phyloP scores from a whole-genome alignment of 2,113 vertebrate species.

The Dissostichus mawsoni region DNA sequence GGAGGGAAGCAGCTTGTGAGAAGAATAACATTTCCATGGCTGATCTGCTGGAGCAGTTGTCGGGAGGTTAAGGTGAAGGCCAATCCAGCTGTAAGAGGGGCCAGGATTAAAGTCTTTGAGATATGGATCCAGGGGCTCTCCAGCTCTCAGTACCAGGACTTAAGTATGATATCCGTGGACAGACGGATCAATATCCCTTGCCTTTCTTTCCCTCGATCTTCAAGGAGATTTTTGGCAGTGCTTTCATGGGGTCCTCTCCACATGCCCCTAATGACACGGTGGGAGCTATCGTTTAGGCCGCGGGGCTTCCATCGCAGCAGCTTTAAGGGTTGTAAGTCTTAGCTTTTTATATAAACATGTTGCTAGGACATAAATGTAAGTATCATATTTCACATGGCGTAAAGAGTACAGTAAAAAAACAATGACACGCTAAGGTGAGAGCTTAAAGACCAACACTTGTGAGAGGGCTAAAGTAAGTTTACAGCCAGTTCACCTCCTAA shows the following conservation, averaged over 20 bases:
- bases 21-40: slow-evolving; percentile 83
- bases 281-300: slow-evolving; percentile 88
- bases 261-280: slow-evolving; percentile 89
- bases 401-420: slow-evolving; percentile 29
- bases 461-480: not conserved
- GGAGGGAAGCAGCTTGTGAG: slow-evolving; percentile 70
- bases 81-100: slow-evolving; percentile 87
- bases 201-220: slow-evolving; percentile 92
- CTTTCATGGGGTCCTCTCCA: slow-evolving; percentile 89
- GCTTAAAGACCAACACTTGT: not conserved
- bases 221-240: slow-evolving; percentile 93
- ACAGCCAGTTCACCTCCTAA: not conserved
- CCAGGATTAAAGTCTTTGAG: slow-evolving; percentile 93
- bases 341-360: slow-evolving; percentile 47
- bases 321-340: slow-evolving; percentile 59
- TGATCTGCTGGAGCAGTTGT: slow-evolving; percentile 89
- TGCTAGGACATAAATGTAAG: slow-evolving; percentile 21
- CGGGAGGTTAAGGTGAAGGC: slow-evolving; percentile 87
- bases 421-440: not conserved
- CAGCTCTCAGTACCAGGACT: slow-evolving; percentile 91
- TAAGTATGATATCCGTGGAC: slow-evolving; percentile 97
- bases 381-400: slow-evolving; percentile 48
- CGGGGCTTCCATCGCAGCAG: slow-evolving; percentile 75
- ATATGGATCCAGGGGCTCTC: slow-evolving; percentile 91
- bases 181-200: slow-evolving; percentile 96